phyloP scores from a whole-genome alignment of 2,797 vertebrate genomes.

The Mus minutoides region DNA sequence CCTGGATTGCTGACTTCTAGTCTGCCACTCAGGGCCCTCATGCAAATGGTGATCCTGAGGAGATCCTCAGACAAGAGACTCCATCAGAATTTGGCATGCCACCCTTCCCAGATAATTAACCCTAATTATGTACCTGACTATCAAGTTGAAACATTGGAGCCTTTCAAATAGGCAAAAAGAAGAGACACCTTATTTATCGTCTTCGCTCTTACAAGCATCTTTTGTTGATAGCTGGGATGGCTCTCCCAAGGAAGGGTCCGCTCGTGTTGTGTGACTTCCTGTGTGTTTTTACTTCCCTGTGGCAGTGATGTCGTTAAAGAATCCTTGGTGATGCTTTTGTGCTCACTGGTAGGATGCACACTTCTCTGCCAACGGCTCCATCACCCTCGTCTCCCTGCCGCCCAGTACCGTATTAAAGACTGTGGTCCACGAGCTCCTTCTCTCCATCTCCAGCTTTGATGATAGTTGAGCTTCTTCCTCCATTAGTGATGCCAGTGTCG shows the following conservation, averaged over 20 bases:
- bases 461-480: not conserved
- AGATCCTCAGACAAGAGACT: not conserved
- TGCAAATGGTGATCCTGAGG: not conserved
- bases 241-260: not conserved
- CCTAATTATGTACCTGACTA: not conserved
- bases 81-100: not conserved
- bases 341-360: too few relatives aligned
- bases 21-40: rapidly evolving
- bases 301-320: not conserved
- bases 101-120: rapidly evolving
- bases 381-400: rapidly evolving
- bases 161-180: not conserved
- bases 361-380: not conserved
- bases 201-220: not conserved
- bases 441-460: not conserved
- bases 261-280: not conserved
- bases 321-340: too few relatives aligned
- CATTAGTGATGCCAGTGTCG: not conserved
- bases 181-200: rapidly evolving
- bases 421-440: rapidly evolving
- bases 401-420: not conserved
- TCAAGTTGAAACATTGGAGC: not conserved
- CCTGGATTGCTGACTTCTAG: too few relatives aligned
- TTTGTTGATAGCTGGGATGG: not conserved
- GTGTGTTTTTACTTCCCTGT: not conserved